These are phyloP conservation scores for Metalampra italica DNA, from an alignment of 2,888 invertebrate species.

Conservation along the genomic window DNA sequence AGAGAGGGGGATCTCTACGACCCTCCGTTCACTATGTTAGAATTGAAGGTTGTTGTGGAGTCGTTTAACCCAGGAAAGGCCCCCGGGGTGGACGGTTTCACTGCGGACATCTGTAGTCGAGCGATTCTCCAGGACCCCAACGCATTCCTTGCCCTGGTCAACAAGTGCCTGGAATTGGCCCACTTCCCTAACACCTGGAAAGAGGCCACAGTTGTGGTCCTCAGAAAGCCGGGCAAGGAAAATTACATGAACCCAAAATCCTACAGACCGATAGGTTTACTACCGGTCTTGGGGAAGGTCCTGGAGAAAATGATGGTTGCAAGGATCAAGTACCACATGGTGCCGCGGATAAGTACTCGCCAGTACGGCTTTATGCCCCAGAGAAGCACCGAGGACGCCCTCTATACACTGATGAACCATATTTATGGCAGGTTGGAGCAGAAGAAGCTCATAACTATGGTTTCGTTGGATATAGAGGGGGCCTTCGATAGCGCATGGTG, in stretches of 20 bases:
- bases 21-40: neutral
- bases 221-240: neutral
- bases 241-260: neutral
- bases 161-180: neutral
- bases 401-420: slow-evolving; percentile 3
- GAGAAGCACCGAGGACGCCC: slow-evolving; percentile 2
- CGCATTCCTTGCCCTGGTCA: neutral
- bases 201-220: neutral
- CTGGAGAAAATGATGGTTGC: slow-evolving; percentile 11
- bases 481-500: slow-evolving; percentile 12
- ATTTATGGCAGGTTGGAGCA: neutral
- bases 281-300: slow-evolving; percentile 12
- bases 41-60: neutral
- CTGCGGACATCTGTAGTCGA: slow-evolving; percentile 7
- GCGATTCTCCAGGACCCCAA: neutral
- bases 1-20: too few species aligned
- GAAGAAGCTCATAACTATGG: slow-evolving; percentile 1
- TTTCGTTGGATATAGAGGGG: slow-evolving; percentile 14
- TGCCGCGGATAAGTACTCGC: slow-evolving; percentile 1
- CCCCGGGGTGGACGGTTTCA: slow-evolving; percentile 14
- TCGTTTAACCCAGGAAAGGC: slow-evolving; percentile 15
- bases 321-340: slow-evolving; percentile 1
- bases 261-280: slow-evolving; percentile 10
- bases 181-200: slow-evolving; percentile 1
- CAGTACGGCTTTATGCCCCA: slow-evolving; percentile 17